These are phyloP conservation scores for Arnoldichthys spilopterus DNA, from an alignment of 2,797 vertebrate genomes.

Conservation along the genomic window DNA sequence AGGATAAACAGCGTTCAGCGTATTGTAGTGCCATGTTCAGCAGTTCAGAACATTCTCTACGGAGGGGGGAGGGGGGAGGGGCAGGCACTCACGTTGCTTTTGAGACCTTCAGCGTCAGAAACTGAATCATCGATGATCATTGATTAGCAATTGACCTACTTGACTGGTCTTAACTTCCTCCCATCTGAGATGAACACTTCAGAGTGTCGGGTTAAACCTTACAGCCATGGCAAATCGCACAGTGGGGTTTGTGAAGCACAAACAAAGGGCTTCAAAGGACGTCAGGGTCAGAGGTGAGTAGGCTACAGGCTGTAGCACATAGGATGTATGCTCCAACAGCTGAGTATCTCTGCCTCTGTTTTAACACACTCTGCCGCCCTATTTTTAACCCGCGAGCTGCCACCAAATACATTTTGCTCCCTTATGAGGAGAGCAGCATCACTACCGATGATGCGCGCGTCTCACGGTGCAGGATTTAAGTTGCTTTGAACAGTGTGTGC, in stretches of 20 bases:
- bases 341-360: conserved; percentile 46
- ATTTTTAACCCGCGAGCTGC: conserved; percentile 50
- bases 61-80: too few relatives aligned
- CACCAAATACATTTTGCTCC: conserved; percentile 7
- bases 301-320: conserved; percentile 24
- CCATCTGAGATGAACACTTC: neutral
- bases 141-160: neutral
- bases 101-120: neutral
- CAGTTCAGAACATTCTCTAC: too few relatives aligned
- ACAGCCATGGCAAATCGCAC: neutral
- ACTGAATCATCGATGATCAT: too few relatives aligned
- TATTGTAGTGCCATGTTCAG: too few relatives aligned
- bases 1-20: too few relatives aligned
- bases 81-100: too few relatives aligned
- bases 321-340: conserved; percentile 46
- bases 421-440: conserved; percentile 10
- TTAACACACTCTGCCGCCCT: conserved; percentile 32
- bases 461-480: neutral
- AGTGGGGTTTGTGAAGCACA: neutral
- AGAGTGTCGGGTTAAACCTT: neutral
- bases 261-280: neutral
- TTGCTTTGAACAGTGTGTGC: neutral
- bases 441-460: neutral
- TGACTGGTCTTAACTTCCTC: neutral
- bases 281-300: conserved; percentile 34